These are phyloP conservation scores for Acrobasis repandana DNA, from an alignment of 2,888 invertebrate species.

Conservation along the genomic window DNA sequence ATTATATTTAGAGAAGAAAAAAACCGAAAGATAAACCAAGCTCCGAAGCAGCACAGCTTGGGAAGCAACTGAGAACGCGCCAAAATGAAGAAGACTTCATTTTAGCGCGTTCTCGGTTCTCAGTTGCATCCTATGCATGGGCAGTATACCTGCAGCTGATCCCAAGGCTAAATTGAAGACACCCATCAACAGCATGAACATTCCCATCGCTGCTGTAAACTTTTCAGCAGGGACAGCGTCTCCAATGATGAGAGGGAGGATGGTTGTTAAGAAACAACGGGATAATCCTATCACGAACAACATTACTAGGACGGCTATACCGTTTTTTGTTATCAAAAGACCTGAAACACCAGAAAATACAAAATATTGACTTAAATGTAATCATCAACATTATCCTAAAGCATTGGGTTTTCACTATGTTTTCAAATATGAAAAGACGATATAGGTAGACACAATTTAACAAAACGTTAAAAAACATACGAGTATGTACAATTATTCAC, in stretches of 20 bases:
- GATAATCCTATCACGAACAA: background rate
- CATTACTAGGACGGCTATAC: background rate
- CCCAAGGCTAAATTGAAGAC: constrained; percentile 1
- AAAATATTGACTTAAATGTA: no score
- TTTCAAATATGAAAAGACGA: background rate
- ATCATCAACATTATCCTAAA: no score
- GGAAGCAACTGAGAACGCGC: no score
- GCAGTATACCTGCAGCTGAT: background rate
- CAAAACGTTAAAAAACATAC: no score
- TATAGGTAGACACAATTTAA: background rate
- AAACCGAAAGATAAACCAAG: no score
- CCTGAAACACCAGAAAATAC: background rate
- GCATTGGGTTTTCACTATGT: no score
- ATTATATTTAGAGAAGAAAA: no score
- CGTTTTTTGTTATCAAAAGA: background rate
- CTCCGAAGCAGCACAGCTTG: no score
- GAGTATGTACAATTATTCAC: no score
- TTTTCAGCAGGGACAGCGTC: background rate
- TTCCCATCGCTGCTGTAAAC: constrained; percentile 14
- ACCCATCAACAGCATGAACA: constrained; percentile 1
- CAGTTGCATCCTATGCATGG: no score
- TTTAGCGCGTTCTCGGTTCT: no score
- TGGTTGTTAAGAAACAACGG: background rate
- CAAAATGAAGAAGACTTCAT: no score
- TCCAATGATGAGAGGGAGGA: constrained; percentile 5